phyloP scores from a whole-genome alignment of 2,113 vertebrate genomes.

The Lates calcarifer region DNA sequence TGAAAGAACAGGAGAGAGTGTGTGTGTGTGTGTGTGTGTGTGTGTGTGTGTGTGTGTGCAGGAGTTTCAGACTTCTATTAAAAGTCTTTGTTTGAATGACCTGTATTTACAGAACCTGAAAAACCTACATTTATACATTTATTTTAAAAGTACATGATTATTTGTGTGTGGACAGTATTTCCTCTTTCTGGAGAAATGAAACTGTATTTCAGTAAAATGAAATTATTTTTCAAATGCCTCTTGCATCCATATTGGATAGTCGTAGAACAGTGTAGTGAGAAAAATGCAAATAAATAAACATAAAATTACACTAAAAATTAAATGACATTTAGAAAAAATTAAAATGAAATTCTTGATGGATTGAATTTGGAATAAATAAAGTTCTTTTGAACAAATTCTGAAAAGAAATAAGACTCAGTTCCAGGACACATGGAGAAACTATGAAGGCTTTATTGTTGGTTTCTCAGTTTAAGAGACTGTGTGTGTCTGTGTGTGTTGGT shows the following conservation, averaged over 20 bases:
- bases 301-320: too few relatives aligned
- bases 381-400: too few relatives aligned
- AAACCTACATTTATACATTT: neutral
- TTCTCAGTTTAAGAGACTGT: neutral
- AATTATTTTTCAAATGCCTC: too few relatives aligned
- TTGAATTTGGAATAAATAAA: too few relatives aligned
- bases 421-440: neutral
- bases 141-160: neutral
- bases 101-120: neutral
- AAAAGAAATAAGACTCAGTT: too few relatives aligned
- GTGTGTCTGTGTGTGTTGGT: conserved; percentile 34
- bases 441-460: neutral
- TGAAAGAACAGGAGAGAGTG: conserved; percentile 1
- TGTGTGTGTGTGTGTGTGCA: conserved; percentile 12
- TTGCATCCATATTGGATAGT: too few relatives aligned
- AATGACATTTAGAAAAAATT: too few relatives aligned
- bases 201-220: too few relatives aligned
- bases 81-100: neutral
- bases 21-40: conserved; percentile 25
- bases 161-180: neutral
- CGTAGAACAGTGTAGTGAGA: too few relatives aligned
- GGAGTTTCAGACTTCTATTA: conserved; percentile 6
- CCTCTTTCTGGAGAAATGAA: neutral
- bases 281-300: too few relatives aligned
- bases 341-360: too few relatives aligned